Evolutionary conservation across 2,888 invertebrate species (phyloP).

Genomic region (Drosophila austrosaltans): DNA sequence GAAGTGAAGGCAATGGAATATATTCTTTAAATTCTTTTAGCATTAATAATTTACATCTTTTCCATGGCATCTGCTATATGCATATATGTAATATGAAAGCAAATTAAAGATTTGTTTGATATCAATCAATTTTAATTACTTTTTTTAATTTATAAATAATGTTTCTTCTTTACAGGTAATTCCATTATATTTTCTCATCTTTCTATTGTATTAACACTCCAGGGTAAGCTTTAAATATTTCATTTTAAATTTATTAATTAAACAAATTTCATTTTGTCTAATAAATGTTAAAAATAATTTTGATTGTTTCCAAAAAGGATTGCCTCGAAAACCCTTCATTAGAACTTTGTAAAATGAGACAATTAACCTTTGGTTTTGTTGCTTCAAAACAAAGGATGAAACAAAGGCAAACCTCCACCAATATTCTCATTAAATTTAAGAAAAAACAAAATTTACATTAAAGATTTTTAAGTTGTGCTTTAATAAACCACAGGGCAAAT

Average conservation of each 20-base stretch:
- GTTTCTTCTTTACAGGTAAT: background rate
- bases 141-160: background rate
- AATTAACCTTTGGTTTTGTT: background rate
- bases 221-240: background rate
- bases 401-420: background rate
- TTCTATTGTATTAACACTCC: background rate
- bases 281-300: background rate
- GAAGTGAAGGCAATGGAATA: background rate
- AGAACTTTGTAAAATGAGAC: background rate
- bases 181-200: background rate
- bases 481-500: background rate
- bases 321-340: too few species aligned
- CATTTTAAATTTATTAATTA: background rate
- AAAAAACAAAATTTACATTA: background rate
- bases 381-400: background rate
- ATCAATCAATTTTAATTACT: background rate
- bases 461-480: background rate
- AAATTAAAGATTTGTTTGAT: too few species aligned
- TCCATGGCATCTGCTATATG: too few species aligned
- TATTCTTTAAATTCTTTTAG: background rate
- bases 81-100: too few species aligned
- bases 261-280: background rate
- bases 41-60: background rate
- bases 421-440: background rate
- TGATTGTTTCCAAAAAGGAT: too few species aligned